A percentile compares a stretch with the other conserved stretches of the same genome.
Evolutionary conservation across 2,888 invertebrate genomes (phyloP).

Genomic region (Leptarthrus brevirostris): DNA sequence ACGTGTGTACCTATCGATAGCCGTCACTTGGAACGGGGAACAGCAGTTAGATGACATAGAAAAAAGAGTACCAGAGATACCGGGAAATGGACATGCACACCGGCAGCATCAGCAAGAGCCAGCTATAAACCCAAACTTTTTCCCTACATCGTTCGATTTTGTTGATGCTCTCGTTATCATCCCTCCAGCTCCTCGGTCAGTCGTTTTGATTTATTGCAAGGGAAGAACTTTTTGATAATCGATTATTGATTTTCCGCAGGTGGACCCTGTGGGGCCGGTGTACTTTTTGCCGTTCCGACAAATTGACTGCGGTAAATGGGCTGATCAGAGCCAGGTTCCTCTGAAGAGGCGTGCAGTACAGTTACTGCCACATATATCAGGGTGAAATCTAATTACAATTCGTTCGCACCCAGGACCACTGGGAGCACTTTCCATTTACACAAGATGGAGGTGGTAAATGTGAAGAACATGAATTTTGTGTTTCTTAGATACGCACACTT

Average conservation of each 20-base stretch:
- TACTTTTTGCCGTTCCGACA: conserved; percentile 51
- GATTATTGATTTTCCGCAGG: conserved; percentile 55
- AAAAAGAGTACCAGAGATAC: conserved; percentile 44
- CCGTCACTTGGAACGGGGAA: conserved; percentile 26
- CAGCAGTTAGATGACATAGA: conserved; percentile 45
- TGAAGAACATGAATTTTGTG: conserved; percentile 11
- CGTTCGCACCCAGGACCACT: conserved; percentile 44
- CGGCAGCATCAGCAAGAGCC: conserved; percentile 32
- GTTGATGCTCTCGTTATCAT: conserved; percentile 45
- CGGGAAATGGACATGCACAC: conserved; percentile 29
- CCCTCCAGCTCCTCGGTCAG: conserved; percentile 39
- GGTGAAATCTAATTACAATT: conserved; percentile 54
- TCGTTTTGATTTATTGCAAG: conserved; percentile 54
- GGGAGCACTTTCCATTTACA: conserved; percentile 40
- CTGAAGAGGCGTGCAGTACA: not conserved
- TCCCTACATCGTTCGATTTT: conserved; percentile 29
- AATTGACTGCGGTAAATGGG: conserved; percentile 53
- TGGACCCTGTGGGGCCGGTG: conserved; percentile 38
- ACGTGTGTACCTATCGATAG: conserved; percentile 51
- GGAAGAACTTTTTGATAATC: conserved; percentile 55
- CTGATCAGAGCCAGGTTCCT: conserved; percentile 30
- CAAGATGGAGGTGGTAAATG: not conserved
- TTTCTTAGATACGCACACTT: conserved; percentile 10
- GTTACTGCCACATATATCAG: conserved; percentile 25
- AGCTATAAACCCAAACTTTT: conserved; percentile 27